These are phyloP conservation scores for Gnatocerus cornutus DNA, from an alignment of 2,888 invertebrate genomes.

Conservation along the genomic window DNA sequence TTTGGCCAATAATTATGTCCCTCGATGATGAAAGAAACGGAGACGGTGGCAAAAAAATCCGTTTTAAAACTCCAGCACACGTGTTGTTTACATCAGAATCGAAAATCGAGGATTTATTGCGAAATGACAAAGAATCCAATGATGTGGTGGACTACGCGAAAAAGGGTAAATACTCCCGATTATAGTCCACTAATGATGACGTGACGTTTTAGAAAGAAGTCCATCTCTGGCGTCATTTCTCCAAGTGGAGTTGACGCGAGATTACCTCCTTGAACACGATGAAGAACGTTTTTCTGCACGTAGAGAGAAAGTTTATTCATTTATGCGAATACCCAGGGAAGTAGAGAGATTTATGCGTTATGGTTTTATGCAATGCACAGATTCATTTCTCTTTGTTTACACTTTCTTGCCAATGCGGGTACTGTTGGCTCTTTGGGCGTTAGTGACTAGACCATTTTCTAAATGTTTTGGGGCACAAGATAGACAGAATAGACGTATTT, in stretches of 20 bases:
- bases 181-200: neutral
- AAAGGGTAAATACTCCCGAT: conserved; percentile 53
- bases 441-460: conserved; percentile 82
- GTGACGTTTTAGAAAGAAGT: conserved; percentile 59
- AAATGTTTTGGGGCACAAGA: conserved; percentile 81
- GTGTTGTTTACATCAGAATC: conserved; percentile 68
- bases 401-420: conserved; percentile 97
- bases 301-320: conserved; percentile 96
- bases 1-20: conserved; percentile 36
- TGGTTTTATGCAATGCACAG: conserved; percentile 96
- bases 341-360: conserved; percentile 94
- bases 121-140: conserved; percentile 56
- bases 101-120: conserved; percentile 67
- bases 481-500: conserved; percentile 73
- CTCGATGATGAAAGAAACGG: conserved; percentile 33
- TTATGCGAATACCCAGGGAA: conserved; percentile 95
- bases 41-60: conserved; percentile 67
- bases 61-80: conserved; percentile 71
- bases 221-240: conserved; percentile 80
- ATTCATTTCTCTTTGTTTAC: conserved; percentile 97
- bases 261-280: conserved; percentile 95
- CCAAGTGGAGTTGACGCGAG: conserved; percentile 90
- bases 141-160: conserved; percentile 58
- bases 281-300: conserved; percentile 95
- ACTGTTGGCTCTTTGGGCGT: conserved; percentile 87